These are phyloP conservation scores for Romanogobio albipinnatus DNA, from an alignment of 2,113 vertebrate genomes.

Conservation along the genomic window DNA sequence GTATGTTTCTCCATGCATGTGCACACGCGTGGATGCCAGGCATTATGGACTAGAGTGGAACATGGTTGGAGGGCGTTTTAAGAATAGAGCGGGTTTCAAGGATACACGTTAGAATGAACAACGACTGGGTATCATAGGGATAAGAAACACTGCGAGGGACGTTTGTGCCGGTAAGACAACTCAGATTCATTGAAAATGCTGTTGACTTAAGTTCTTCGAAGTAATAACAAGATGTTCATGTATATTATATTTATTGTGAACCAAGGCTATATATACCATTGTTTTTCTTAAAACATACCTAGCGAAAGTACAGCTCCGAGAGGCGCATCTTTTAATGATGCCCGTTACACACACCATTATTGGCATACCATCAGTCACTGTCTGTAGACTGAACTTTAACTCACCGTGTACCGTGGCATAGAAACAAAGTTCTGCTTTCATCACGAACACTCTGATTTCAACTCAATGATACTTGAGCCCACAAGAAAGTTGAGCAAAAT, in stretches of 20 bases:
- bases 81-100: conserved; percentile 29
- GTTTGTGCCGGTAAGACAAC: conserved; percentile 65
- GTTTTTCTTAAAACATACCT: neutral
- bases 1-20: conserved; percentile 20
- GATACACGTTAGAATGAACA: conserved; percentile 13
- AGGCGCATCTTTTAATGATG: neutral
- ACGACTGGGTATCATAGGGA: conserved; percentile 14
- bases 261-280: neutral
- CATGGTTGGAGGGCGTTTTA: conserved; percentile 34
- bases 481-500: conserved; percentile 45
- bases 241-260: neutral
- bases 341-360: neutral
- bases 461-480: conserved; percentile 46
- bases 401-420: neutral
- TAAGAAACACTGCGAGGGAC: conserved; percentile 36
- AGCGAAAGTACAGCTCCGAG: neutral
- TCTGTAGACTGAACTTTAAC: neutral
- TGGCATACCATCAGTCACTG: conserved; percentile 7
- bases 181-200: conserved; percentile 16
- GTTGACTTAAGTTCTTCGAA: neutral
- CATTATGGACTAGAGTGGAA: conserved; percentile 29
- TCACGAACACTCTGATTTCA: conserved; percentile 39
- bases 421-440: conserved; percentile 47
- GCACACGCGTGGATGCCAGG: conserved; percentile 32
- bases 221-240: neutral